Base-by-base conservation (phyloP, 2,888 invertebrate species). In the Myathropa florea region DNA sequence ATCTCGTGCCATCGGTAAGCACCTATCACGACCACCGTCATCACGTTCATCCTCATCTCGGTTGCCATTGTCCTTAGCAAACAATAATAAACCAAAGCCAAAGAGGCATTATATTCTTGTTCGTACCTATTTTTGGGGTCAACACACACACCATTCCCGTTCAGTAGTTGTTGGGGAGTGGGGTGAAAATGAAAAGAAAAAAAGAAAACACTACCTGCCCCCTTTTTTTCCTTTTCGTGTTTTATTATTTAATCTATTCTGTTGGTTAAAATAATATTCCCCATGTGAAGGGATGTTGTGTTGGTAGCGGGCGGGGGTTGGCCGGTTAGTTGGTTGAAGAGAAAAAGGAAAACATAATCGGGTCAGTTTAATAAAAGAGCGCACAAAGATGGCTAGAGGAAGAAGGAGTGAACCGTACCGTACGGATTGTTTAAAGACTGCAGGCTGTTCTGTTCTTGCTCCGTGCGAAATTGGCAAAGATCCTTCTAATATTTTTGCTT, bases 281-380 rank as follows among this genome's bases (percentile, higher is more conserved):
- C n/a, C 78, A 86, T 83, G 73, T 64, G 39, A 68, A 84, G 65
- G 73, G 57, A 78, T 18, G 61, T 46, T 46, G 60, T 23, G 14
- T 14, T 36, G 53, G 53, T 6, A 7, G 12, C 6, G 36, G 53
- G 39, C 12, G 30, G 28, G 7, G 2, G 61, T 3, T 4, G 3
- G 30, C 18, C 2, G 55, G 23, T 12, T 57, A 24, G 12, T 23
- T 57, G 24, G 55, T 23, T 21, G 28, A 14, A 57, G 46, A 70
- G 57, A 59, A 23, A 21, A 70, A 4, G 79, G 14, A 63, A 81
- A 57, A 68, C 36, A 86, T 83, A 86, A 86, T 86, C 86, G 86
- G 86, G 86, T 86, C 86, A 86, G 86, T 79, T 86, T 83, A 67
- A 83, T 86, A 86, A 86, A 86, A 83, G 83, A 83, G 78, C 82